Percentiles rank a stretch among this genome's conserved stretches.
phyloP scores from a whole-genome alignment of 1,140 invertebrate species.

The Panagrolaimus sp. region DNA sequence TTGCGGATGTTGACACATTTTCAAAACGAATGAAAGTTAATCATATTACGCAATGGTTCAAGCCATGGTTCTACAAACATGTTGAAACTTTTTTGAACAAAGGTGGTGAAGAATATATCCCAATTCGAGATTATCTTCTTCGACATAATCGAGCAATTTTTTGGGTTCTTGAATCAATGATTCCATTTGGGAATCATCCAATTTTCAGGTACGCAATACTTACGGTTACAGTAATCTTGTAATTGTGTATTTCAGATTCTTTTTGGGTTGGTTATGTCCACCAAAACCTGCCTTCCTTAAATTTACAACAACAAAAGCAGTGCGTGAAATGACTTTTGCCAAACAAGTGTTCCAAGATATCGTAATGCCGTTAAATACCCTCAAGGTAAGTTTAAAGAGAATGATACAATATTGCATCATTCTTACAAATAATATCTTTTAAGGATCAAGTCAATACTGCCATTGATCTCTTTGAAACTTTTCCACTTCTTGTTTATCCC shows the following conservation, averaged over 20 bases:
- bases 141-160: conserved; percentile 65
- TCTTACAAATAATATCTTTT: conserved; percentile 58
- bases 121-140: conserved; percentile 64
- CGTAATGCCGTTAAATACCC: conserved; percentile 60
- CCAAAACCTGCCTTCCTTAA: conserved; percentile 77
- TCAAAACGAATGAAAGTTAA: conserved; percentile 60
- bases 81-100: conserved; percentile 63
- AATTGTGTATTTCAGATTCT: conserved; percentile 63
- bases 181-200: conserved; percentile 74
- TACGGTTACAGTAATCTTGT: conserved; percentile 38
- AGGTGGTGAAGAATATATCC: conserved; percentile 64
- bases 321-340: conserved; percentile 65
- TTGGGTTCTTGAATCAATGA: conserved; percentile 71
- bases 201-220: conserved; percentile 68
- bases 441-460: conserved; percentile 64
- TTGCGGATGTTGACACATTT: conserved; percentile 60
- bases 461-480: conserved; percentile 64
- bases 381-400: conserved; percentile 15
- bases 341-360: conserved; percentile 59
- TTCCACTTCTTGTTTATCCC: conserved; percentile 65
- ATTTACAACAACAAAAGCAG: conserved; percentile 65
- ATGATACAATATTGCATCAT: too few species aligned
- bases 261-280: conserved; percentile 76
- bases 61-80: conserved; percentile 69
- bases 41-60: conserved; percentile 63